Evolutionary conservation across 2,888 invertebrate genomes (phyloP), one percentile per base, ranked within the genome.

Genomic region (Meandrusa payeni): DNA sequence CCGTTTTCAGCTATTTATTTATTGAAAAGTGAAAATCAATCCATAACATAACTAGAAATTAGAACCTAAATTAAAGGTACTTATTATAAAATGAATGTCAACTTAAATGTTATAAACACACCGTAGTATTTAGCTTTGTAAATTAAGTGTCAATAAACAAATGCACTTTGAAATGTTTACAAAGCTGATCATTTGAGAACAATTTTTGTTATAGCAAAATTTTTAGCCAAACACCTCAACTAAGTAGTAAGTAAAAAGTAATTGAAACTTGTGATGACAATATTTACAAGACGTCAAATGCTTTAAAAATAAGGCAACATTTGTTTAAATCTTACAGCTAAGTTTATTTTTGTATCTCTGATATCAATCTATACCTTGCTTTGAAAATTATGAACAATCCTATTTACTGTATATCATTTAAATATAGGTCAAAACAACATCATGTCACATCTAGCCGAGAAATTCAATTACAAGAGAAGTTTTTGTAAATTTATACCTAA

Each of bases 1-100:
- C 10, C 11, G 15, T 33, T 69, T 59, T 68, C 67, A 67, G 72
- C 54, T 70, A 71, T 64, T n/a, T 76, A 78, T 85, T 86, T 82
- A 79, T 78, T 78, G 64, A 72, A 71, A 82, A 85, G 76, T 74
- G 66, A 75, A 82, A 83, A 81, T 80, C 77, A 82, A 81, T 78
- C 72, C 70, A 76, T 79, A 81, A 72, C 78, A 81, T 75, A 76
- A 74, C 78, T 56, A 55, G 76, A 77, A 78, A 68, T 71, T 70
- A 63, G 67, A 70, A 65, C 72, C 85, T 83, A 81, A n/a, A 77
- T 80, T 73, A 68, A 67, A 53, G 48, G 26, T 57, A 55, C 54
- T 53, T 61, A 64, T 64, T 61, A 54, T 63, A 66, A 64, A 70
- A 64, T 63, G 63, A 69, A 79, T 76, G 77, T 82, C 82, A 78